These are phyloP conservation scores for Alexandromys oeconomus DNA, from an alignment of 2,797 vertebrate genomes.

Conservation along the genomic window DNA sequence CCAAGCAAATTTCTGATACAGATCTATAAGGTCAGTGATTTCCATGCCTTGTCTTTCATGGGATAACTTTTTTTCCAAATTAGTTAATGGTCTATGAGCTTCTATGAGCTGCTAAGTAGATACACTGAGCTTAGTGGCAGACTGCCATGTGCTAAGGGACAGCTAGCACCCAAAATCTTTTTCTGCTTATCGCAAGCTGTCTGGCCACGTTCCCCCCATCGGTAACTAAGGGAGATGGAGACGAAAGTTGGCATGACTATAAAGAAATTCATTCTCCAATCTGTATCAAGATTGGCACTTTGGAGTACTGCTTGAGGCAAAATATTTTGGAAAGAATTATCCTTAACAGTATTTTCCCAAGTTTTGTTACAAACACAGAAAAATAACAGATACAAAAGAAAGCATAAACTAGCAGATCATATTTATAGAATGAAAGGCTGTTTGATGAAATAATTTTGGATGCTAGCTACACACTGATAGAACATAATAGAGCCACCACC, in stretches of 20 bases:
- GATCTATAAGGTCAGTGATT: background rate
- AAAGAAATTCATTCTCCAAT: slow-evolving; percentile 51
- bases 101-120: background rate
- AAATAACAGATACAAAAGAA: background rate
- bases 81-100: background rate
- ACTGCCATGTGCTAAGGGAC: background rate
- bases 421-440: background rate
- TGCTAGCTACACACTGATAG: background rate
- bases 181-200: background rate
- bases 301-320: slow-evolving; percentile 54
- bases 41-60: background rate
- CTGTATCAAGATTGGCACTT: slow-evolving; percentile 15
- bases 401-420: background rate
- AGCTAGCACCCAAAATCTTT: background rate
- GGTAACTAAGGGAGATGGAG: background rate
- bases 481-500: background rate
- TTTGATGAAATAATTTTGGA: background rate
- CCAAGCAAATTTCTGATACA: background rate
- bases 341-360: slow-evolving; percentile 30
- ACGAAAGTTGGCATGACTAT: slow-evolving; percentile 17
- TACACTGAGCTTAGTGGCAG: background rate
- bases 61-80: background rate
- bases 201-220: background rate
- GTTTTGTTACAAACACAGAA: slow-evolving; percentile 6
- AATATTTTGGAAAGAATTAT: slow-evolving; percentile 42